A percentile compares a stretch with the other conserved stretches of the same genome.
Conservation (phyloP, 92 coral and sea anemone genomes). For the Umimayanthus kanabou region DNA sequence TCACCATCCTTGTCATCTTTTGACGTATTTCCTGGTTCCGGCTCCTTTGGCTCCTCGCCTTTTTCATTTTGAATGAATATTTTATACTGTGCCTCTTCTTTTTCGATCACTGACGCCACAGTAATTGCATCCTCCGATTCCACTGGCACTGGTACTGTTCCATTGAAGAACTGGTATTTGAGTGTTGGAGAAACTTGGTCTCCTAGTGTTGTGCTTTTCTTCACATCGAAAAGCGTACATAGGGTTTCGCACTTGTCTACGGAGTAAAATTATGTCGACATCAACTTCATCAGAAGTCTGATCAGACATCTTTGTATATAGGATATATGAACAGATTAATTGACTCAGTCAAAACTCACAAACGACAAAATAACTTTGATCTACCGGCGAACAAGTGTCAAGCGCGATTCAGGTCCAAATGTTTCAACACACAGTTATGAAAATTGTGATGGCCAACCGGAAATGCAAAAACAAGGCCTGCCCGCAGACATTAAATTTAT, state of each 20-base stretch:
- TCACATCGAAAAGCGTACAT: neutral
- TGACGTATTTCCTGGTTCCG: neutral
- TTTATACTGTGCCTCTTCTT: neutral
- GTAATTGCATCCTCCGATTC: neutral
- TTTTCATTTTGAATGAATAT: neutral
- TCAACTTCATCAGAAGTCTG: conserved; percentile 3
- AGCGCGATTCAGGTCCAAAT: neutral
- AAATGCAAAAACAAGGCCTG: too few species aligned
- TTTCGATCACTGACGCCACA: conserved; percentile 15
- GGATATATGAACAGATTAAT: neutral
- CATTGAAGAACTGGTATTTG: neutral
- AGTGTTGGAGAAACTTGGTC: neutral
- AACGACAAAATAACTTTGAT: neutral
- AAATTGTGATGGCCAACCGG: too few species aligned
- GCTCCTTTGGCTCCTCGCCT: neutral
- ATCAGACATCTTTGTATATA: neutral
- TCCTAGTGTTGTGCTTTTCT: neutral
- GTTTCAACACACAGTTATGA: neutral
- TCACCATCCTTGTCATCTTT: neutral
- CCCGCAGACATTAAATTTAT: too few species aligned
- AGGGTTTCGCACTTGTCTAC: conserved; percentile 1
- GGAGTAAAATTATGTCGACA: conserved; percentile 17
- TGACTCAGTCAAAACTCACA: conserved; percentile 1
- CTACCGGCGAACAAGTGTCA: conserved; percentile 1
- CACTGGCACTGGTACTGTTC: conserved; percentile 1